Evolutionary conservation across 2,113 vertebrate species (phyloP).

Genomic region (Phylloscopus whistleri): DNA sequence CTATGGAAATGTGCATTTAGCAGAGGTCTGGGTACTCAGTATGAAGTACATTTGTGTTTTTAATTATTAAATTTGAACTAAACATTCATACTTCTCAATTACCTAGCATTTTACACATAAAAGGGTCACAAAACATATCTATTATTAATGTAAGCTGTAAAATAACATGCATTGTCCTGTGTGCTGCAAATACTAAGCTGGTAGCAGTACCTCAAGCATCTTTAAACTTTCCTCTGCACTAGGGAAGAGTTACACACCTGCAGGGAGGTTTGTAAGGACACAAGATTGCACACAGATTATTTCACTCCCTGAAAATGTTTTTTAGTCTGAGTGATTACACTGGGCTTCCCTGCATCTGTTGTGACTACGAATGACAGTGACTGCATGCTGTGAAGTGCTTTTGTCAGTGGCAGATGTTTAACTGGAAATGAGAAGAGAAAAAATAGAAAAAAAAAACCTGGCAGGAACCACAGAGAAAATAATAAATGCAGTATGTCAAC

Average conservation of each 20-base stretch:
- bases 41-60: background rate
- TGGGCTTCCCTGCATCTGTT: background rate
- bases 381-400: rapidly evolving
- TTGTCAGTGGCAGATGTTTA: background rate
- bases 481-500: background rate
- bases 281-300: background rate
- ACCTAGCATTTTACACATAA: background rate
- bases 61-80: background rate
- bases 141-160: background rate
- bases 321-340: background rate
- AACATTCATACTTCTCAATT: background rate
- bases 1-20: background rate
- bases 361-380: background rate
- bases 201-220: background rate
- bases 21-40: background rate
- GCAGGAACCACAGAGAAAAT: background rate
- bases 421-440: background rate
- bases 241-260: background rate
- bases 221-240: background rate
- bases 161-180: background rate
- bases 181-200: background rate
- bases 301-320: background rate
- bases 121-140: background rate
- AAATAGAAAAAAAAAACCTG: background rate
- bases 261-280: background rate